Conservation (phyloP, 2,797 vertebrate genomes). For the Halcyon badia region DNA sequence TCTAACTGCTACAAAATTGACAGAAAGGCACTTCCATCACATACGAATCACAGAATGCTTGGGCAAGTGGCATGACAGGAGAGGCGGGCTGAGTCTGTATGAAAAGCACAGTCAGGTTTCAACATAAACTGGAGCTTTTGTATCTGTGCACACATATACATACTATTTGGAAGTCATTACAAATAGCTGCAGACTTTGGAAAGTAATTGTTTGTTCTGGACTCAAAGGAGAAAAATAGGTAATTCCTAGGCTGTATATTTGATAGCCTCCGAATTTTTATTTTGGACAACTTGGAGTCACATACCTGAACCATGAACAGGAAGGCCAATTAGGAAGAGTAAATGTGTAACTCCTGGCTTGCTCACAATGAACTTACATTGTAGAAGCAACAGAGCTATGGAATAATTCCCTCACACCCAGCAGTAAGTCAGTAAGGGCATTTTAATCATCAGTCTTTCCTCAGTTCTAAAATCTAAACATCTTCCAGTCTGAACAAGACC, state of each 20-base stretch:
- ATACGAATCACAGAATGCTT: background rate
- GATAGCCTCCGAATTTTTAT: background rate
- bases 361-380: background rate
- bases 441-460: background rate
- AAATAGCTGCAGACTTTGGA: background rate
- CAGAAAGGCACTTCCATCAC: background rate
- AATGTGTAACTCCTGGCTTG: background rate
- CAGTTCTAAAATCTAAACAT: background rate
- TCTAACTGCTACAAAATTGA: background rate
- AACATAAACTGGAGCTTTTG: background rate
- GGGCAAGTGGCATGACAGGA: background rate
- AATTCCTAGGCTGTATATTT: background rate
- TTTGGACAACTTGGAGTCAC: background rate
- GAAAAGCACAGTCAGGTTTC: background rate
- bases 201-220: background rate
- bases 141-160: background rate
- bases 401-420: background rate
- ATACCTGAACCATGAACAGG: background rate
- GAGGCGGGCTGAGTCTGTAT: background rate
- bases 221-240: background rate
- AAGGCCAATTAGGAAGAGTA: background rate
- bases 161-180: background rate
- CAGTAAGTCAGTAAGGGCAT: background rate
- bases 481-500: background rate
- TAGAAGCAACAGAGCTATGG: background rate